Evolutionary conservation across 1,140 invertebrate genomes (phyloP).

Genomic region (Lucilia sericata): DNA sequence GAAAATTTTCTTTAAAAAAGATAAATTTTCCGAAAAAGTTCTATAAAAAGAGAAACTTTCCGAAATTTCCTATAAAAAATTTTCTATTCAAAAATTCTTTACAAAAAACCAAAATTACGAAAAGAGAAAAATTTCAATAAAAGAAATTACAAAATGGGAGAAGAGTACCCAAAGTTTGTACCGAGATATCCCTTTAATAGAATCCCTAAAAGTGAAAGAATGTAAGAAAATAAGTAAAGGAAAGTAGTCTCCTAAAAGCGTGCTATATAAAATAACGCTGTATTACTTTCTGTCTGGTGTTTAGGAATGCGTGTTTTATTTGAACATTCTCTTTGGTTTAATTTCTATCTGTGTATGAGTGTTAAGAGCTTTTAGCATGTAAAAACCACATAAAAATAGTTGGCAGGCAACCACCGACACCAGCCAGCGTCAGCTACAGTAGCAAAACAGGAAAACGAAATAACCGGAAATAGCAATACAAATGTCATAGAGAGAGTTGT

Average conservation of each 20-base stretch:
- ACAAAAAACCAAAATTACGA: no score
- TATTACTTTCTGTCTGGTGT: background rate
- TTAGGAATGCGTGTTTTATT: background rate
- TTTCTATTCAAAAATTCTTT: no score
- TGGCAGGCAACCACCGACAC: background rate
- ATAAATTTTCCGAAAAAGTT: no score
- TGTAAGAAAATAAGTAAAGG: no score
- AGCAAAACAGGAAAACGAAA: background rate
- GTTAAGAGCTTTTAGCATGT: background rate
- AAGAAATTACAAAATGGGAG: no score
- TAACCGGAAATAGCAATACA: background rate
- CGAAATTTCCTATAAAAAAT: no score
- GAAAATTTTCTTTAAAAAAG: no score
- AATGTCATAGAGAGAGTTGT: background rate
- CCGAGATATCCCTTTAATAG: no score
- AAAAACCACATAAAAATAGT: conserved; percentile 26
- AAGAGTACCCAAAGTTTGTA: no score
- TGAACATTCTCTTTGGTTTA: background rate
- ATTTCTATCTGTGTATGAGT: background rate
- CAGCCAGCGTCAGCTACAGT: background rate
- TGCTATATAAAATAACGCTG: background rate
- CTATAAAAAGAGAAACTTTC: no score
- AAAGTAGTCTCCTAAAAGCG: background rate
- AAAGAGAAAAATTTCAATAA: no score
- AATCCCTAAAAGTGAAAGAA: no score